Evolutionary conservation across 2,888 invertebrate species (phyloP), one percentile per base, ranked within the genome.

Genomic region (Tiphia femorata): DNA sequence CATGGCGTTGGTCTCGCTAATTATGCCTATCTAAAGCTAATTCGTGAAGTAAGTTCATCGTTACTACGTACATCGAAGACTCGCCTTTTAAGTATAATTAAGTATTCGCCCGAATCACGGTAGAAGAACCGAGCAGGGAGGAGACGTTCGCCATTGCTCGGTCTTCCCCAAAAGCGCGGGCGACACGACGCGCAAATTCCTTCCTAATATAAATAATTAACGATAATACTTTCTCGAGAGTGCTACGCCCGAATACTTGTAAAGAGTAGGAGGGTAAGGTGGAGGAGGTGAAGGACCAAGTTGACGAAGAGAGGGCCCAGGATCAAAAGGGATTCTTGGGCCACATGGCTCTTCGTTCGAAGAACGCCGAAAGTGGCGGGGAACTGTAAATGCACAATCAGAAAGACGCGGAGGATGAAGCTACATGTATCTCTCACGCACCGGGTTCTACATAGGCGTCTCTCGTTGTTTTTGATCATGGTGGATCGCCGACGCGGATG

Each of bases 291-390:
- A 35, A 42, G 8, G 33, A 33, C 55, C 55, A 70, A 23, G 43
- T 40, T 27, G 30, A 16, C 12, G 27, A 40, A 64, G 57, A 53
- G 51, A 62, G n/a, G 49, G 49, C 10, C 42, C 64, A 14, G 33
- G 59, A 64, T 71, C 70, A 71, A 70, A 64, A 70, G 70, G 71
- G 55, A 70, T 64, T 71, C 67, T 33, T 29, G 23, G n/a, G n/a
- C n/a, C n/a, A n/a, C n/a, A n/a, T n/a, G n/a, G n/a, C n/a, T n/a
- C n/a, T n/a, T n/a, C n/a, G n/a, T n/a, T n/a, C n/a, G n/a, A n/a
- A n/a, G n/a, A n/a, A n/a, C n/a, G n/a, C n/a, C n/a, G n/a, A n/a
- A n/a, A n/a, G n/a, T n/a, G n/a, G n/a, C n/a, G n/a, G n/a, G n/a
- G n/a, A n/a, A n/a, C n/a, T n/a, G n/a, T n/a, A n/a, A n/a, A n/a